Evolutionary conservation across 2,888 invertebrate species (phyloP).

Genomic region (Cephus sareptanus): DNA sequence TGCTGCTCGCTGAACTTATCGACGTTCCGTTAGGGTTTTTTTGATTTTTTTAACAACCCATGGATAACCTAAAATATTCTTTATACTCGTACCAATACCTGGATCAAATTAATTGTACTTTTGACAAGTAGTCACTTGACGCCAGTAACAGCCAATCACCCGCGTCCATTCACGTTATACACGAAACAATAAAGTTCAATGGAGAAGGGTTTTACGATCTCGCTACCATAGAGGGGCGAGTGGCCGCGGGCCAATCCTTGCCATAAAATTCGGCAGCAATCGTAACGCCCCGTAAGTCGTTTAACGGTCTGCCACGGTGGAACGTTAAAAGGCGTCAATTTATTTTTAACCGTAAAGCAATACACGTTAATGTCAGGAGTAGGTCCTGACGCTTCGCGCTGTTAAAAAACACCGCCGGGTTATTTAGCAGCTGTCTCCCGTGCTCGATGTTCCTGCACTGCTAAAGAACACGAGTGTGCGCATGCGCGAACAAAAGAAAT

Average conservation of each 20-base stretch:
- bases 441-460: neutral
- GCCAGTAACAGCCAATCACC: neutral
- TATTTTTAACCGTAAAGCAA: constrained; percentile 3
- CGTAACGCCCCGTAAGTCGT: constrained; percentile 9
- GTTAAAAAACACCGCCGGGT: neutral
- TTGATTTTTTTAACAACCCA: neutral
- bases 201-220: constrained; percentile 3
- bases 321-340: constrained; percentile 4
- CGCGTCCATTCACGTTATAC: neutral
- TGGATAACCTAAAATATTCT: neutral
- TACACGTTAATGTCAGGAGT: neutral
- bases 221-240: neutral
- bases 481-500: neutral
- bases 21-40: neutral
- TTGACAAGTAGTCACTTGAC: neutral
- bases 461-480: neutral
- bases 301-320: neutral
- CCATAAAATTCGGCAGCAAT: constrained; percentile 10
- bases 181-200: constrained; percentile 11
- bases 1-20: neutral
- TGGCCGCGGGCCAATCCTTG: constrained; percentile 19
- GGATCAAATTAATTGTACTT: neutral
- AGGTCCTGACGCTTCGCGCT: neutral
- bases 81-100: neutral
- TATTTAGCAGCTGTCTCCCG: neutral